Evolutionary conservation across 2,113 vertebrate species (phyloP).

Genomic region (Conger conger): DNA sequence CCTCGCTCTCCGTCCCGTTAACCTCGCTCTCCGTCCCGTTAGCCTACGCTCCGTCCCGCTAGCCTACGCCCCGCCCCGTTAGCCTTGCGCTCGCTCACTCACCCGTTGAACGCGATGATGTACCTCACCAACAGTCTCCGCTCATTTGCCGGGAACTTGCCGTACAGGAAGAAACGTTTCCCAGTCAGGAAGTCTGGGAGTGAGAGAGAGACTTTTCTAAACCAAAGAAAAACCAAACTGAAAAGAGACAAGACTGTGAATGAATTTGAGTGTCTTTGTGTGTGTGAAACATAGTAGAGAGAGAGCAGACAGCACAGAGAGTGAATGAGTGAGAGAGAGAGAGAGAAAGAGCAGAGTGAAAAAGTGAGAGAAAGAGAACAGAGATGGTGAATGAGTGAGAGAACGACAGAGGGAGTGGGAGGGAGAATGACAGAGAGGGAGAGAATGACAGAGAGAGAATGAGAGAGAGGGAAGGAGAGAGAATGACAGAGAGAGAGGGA

Average conservation of each 20-base stretch:
- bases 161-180: conserved; percentile 84
- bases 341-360: no score
- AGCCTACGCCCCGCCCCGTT: no score
- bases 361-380: no score
- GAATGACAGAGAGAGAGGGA: neutral
- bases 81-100: conserved; percentile 39
- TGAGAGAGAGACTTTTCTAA: conserved; percentile 15
- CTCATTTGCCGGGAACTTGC: conserved; percentile 81
- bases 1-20: no score
- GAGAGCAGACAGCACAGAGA: no score
- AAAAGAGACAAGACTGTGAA: no score
- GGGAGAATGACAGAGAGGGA: neutral
- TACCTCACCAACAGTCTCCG: conserved; percentile 78
- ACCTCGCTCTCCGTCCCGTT: no score
- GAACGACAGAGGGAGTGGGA: no score
- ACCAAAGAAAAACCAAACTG: no score
- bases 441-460: neutral
- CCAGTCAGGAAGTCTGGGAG: conserved; percentile 78
- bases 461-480: neutral
- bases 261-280: no score
- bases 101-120: conserved; percentile 87
- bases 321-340: no score
- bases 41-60: neutral
- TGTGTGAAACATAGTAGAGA: no score
- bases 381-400: conserved; percentile 39